phyloP scores from a whole-genome alignment of 2,113 vertebrate species.

The Tragelaphus strepsiceros region DNA sequence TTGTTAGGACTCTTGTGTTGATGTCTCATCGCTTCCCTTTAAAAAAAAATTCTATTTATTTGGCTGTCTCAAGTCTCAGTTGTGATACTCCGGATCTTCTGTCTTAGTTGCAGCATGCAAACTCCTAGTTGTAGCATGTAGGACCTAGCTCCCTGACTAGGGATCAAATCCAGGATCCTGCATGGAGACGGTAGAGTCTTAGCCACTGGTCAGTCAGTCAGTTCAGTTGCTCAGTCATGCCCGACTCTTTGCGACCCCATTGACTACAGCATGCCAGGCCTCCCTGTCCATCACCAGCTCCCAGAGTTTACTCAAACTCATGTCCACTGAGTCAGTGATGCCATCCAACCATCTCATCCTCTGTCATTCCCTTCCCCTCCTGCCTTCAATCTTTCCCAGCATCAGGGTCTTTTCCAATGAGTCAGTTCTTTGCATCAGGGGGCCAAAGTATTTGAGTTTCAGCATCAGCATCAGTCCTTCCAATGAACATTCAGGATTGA shows the following conservation, averaged over 20 bases:
- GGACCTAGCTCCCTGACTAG: neutral
- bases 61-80: neutral
- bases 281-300: neutral
- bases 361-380: neutral
- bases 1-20: neutral
- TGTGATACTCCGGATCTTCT: neutral
- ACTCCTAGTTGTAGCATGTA: neutral
- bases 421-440: accelerated
- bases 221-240: neutral
- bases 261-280: accelerated
- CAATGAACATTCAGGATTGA: neutral
- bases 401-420: neutral
- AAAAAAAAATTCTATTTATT: neutral
- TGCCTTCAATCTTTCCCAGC: neutral
- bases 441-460: neutral
- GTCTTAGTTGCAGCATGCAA: neutral
- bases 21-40: neutral
- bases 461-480: neutral
- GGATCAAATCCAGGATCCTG: neutral
- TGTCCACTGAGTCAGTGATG: neutral
- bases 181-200: neutral
- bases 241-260: accelerated
- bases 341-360: neutral
- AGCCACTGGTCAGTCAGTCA: neutral
- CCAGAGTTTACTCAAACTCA: neutral